Conservation (phyloP, 2,888 invertebrate species). For the Heliconius erato region DNA sequence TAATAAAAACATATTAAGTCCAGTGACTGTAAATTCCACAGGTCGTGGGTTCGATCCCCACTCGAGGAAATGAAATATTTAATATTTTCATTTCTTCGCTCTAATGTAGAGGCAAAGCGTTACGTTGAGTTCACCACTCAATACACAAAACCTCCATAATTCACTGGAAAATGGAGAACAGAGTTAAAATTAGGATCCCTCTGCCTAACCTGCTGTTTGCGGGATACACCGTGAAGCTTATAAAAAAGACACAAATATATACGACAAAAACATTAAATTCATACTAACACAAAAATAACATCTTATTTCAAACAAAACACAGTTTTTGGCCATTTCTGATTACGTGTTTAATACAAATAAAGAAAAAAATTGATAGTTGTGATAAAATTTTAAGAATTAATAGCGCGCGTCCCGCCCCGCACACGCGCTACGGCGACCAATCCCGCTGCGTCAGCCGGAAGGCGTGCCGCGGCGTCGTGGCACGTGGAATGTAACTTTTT, state of each 20-base stretch:
- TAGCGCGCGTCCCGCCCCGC: slow-evolving; percentile 63
- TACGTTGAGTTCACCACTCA: no score
- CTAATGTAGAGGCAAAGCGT: no score
- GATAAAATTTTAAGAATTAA: slow-evolving; percentile 57
- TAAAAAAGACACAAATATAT: no score
- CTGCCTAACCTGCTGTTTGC: no score
- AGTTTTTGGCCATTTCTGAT: slow-evolving; percentile 24
- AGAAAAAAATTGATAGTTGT: slow-evolving; percentile 18
- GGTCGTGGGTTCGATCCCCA: no score
- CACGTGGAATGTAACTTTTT: slow-evolving; percentile 66
- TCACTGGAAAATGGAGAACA: no score
- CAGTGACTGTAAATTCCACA: no score
- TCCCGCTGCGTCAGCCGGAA: slow-evolving; percentile 56
- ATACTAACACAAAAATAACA: neutral
- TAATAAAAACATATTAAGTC: neutral
- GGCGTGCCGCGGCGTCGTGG: slow-evolving; percentile 60
- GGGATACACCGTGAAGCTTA: no score
- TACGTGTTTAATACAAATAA: slow-evolving; percentile 26
- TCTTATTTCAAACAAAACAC: neutral
- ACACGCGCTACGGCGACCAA: slow-evolving; percentile 63
- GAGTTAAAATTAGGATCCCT: no score
- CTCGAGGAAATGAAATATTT: no score
- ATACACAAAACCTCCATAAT: no score
- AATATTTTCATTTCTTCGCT: no score
- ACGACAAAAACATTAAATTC: neutral